Conservation (phyloP, 2,888 invertebrate genomes). For the Neocrepidodera transversa region DNA sequence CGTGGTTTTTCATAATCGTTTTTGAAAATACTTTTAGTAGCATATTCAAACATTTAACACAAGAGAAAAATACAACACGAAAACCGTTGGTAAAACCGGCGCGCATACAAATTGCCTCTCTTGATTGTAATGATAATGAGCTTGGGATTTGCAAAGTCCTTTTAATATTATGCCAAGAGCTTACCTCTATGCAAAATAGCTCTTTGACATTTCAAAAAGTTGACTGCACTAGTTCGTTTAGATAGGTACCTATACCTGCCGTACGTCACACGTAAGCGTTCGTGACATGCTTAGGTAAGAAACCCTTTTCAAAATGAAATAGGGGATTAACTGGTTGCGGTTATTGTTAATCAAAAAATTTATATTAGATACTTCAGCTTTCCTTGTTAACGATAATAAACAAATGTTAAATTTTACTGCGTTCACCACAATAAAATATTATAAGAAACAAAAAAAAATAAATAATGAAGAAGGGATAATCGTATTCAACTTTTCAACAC, state of each 20-base stretch:
- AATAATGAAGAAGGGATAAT: too few relatives aligned
- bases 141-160: conserved; percentile 26
- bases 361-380: not conserved
- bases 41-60: conserved; percentile 3
- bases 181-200: conserved; percentile 50
- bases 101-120: conserved; percentile 44
- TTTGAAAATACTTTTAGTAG: not conserved
- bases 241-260: conserved; percentile 7
- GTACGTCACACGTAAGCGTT: conserved; percentile 14
- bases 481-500: too few relatives aligned
- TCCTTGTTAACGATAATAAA: too few relatives aligned
- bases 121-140: conserved; percentile 58
- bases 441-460: too few relatives aligned
- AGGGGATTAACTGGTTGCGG: not conserved
- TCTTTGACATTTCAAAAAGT: conserved; percentile 47
- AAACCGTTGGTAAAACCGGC: conserved; percentile 25
- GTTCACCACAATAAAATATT: too few relatives aligned
- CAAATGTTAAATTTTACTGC: too few relatives aligned
- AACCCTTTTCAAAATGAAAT: conserved; percentile 16
- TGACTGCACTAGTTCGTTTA: conserved; percentile 40
- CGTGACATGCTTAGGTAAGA: conserved; percentile 28
- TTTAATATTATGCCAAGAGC: conserved; percentile 39
- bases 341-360: not conserved
- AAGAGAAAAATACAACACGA: conserved; percentile 20
- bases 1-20: not conserved